Percentiles rank a stretch among this genome's conserved stretches.
Evolutionary conservation across 2,797 vertebrate genomes (phyloP).

Genomic region (Xerus rutilus): DNA sequence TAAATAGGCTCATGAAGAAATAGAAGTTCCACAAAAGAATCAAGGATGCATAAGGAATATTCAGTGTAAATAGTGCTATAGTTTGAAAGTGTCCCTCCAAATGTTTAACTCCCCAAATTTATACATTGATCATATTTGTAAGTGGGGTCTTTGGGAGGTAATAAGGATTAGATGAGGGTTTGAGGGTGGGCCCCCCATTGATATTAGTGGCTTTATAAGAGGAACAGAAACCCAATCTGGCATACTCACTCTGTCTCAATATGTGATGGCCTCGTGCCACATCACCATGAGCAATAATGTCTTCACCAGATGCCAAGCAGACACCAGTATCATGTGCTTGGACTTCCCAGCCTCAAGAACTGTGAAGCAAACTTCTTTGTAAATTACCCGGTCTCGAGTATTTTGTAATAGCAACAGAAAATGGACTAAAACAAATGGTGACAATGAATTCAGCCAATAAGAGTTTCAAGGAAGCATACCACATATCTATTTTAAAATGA

Average conservation of each 20-base stretch:
- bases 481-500: background rate
- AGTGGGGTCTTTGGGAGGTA: background rate
- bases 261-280: background rate
- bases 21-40: background rate
- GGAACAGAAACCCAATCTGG: too few relatives aligned
- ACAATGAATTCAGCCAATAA: background rate
- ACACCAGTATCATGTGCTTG: background rate
- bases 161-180: background rate
- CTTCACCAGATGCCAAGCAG: background rate
- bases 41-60: background rate
- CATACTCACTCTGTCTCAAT: background rate
- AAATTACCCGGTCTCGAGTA: background rate
- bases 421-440: background rate
- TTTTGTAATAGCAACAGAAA: background rate
- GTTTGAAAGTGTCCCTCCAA: background rate
- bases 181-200: too few relatives aligned
- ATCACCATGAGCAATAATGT: background rate
- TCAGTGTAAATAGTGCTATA: background rate
- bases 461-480: background rate
- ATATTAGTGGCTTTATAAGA: background rate
- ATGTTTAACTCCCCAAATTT: background rate
- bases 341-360: background rate
- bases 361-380: background rate
- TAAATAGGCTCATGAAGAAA: background rate
- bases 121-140: background rate